A percentile compares a stretch with the other conserved stretches of the same genome.
Evolutionary conservation across 2,113 vertebrate species (phyloP).

Genomic region (Neogobius melanostomus): DNA sequence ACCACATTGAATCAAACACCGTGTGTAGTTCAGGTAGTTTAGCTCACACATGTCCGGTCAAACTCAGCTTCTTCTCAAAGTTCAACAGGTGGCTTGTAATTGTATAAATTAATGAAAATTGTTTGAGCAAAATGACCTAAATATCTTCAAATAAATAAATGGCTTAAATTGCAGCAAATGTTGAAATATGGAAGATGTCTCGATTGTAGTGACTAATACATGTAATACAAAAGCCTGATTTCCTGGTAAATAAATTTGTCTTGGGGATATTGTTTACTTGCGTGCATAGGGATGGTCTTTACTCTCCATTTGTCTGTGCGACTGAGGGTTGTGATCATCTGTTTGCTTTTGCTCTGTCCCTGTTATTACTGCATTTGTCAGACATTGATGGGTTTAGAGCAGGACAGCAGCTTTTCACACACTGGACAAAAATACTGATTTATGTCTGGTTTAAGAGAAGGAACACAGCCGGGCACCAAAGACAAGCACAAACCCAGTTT

Average conservation of each 20-base stretch:
- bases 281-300: background rate
- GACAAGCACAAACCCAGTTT: too few relatives aligned
- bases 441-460: background rate
- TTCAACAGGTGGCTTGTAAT: too few relatives aligned
- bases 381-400: background rate
- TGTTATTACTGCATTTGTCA: conserved; percentile 9
- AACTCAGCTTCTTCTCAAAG: too few relatives aligned
- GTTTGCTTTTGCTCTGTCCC: conserved; percentile 1
- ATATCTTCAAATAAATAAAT: too few relatives aligned
- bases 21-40: too few relatives aligned
- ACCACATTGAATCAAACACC: too few relatives aligned
- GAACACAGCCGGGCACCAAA: background rate
- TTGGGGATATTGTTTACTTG: conserved; percentile 5
- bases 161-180: too few relatives aligned
- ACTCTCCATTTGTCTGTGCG: background rate
- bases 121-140: background rate
- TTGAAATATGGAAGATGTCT: too few relatives aligned
- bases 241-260: background rate
- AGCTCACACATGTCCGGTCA: too few relatives aligned
- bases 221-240: background rate
- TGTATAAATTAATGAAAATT: background rate
- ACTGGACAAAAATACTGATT: background rate
- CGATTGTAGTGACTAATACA: background rate
- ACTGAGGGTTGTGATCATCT: conserved; percentile 5
- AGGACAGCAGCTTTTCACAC: conserved; percentile 3